Evolutionary conservation across 2,888 invertebrate species (phyloP).

Genomic region (Colletes collaris): DNA sequence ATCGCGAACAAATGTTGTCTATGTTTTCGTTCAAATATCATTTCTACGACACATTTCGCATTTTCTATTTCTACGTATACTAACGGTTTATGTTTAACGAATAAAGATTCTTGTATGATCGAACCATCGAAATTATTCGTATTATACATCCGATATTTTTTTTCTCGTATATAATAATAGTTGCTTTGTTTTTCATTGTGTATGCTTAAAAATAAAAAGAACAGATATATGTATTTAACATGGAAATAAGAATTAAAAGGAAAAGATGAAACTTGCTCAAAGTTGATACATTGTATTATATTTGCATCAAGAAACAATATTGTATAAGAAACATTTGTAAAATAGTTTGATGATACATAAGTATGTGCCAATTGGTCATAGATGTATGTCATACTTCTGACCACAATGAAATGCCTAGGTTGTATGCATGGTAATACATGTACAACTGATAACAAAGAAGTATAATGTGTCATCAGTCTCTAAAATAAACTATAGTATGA

Average conservation of each 20-base stretch:
- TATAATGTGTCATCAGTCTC: conserved; percentile 3
- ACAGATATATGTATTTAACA: not conserved
- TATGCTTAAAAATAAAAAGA: no score
- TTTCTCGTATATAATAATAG: no score
- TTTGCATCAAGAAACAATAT: not conserved
- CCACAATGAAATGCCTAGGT: not conserved
- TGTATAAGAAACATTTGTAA: not conserved
- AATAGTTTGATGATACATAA: not conserved
- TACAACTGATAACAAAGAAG: conserved; percentile 33
- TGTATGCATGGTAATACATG: not conserved
- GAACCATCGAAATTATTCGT: no score
- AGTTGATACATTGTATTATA: no score
- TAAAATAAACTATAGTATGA: conserved; percentile 5
- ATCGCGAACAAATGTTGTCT: not conserved
- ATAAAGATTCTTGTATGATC: no score
- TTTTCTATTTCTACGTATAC: no score
- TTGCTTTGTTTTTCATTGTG: no score
- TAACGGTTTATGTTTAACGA: no score
- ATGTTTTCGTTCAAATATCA: not conserved
- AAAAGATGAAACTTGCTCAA: not conserved
- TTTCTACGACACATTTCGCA: no score
- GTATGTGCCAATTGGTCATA: conserved; percentile 31
- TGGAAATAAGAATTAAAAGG: not conserved
- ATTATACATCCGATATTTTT: no score
- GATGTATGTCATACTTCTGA: conserved; percentile 23